phyloP scores from a whole-genome alignment of 2,888 invertebrate species.

The Leptarthrus brevirostris region DNA sequence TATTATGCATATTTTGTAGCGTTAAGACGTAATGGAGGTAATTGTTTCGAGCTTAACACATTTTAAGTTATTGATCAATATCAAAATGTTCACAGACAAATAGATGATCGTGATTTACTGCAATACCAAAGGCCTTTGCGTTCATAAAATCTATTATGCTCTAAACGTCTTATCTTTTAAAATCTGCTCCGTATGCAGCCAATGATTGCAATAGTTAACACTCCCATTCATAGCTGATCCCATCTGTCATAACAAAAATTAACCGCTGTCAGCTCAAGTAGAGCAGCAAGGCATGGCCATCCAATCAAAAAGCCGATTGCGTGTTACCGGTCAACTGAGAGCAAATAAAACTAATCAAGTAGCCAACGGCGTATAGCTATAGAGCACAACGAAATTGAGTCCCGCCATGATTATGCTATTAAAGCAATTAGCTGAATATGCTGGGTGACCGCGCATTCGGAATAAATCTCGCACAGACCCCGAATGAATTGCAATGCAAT shows the following conservation, averaged over 20 bases:
- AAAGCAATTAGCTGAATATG: conserved; percentile 21
- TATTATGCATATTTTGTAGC: too few relatives aligned
- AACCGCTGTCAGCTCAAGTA: conserved; percentile 15
- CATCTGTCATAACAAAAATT: conserved; percentile 40
- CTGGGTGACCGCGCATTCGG: not conserved
- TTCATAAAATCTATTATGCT: not conserved
- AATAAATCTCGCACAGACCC: not conserved
- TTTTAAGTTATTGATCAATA: too few relatives aligned
- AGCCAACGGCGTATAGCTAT: not conserved
- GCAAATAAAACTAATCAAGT: not conserved
- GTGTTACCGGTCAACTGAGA: not conserved
- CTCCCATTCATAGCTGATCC: conserved; percentile 22
- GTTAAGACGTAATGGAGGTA: too few relatives aligned
- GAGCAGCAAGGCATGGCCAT: not conserved
- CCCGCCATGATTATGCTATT: conserved; percentile 10
- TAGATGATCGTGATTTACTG: too few relatives aligned
- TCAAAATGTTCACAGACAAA: too few relatives aligned
- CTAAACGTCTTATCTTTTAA: not conserved
- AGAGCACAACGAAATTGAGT: not conserved
- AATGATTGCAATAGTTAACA: conserved; percentile 3
- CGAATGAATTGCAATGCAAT: not conserved
- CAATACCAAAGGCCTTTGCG: too few relatives aligned
- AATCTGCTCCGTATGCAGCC: not conserved
- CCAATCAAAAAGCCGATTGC: conserved; percentile 24
- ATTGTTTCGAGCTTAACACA: too few relatives aligned